Evolutionary conservation across 1,140 invertebrate genomes (phyloP), one percentile per base, ranked within the genome.

Genomic region (Drosophila melanogaster): DNA sequence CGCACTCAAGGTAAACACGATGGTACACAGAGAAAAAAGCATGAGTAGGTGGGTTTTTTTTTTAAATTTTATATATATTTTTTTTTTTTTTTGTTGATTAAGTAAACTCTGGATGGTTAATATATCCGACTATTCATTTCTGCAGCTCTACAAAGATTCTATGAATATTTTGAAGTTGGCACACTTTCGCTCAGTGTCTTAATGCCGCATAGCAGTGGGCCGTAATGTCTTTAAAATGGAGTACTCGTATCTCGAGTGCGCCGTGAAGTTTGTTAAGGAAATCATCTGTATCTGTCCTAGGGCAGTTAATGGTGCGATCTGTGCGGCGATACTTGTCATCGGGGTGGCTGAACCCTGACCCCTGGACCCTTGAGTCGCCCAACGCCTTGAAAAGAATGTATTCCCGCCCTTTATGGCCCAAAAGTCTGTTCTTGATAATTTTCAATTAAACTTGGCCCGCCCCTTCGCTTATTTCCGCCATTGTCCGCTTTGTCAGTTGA

Each of bases 401-500:
- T 66, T 37, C 37, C 30, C 37, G 49, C 47, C 47, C 58, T 24
- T 73, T 66, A 43, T 47, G 49, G 22, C 43, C 41, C 41, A 19
- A 8, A 38, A 40, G 50, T 61, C 44, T 73, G 44, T 57, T 61
- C 53, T 66, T 62, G 71, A 69, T 64, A 58, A 70, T 84, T 73
- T 76, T 81, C 79, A 81, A 81, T 81, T 77, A 78, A 81, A 77
- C 56, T 76, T 77, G 51, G 24, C 37, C 22, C 38, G 43, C 33
- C 50, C 50, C n/a, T n/a, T 24, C 24, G 53, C n/a, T 22, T 57
- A 17, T 44, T 69, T 40, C 19, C 37, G 41, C 41, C 22, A 47
- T 22, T 62, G 71, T 38, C 41, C 38, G 56, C 47, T 47, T 38
- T 70, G 57, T 78, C 75, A 60, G 54, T 64, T 65, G 72, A 15